phyloP scores from a whole-genome alignment of 2,113 vertebrate species.

The Channa maculata region DNA sequence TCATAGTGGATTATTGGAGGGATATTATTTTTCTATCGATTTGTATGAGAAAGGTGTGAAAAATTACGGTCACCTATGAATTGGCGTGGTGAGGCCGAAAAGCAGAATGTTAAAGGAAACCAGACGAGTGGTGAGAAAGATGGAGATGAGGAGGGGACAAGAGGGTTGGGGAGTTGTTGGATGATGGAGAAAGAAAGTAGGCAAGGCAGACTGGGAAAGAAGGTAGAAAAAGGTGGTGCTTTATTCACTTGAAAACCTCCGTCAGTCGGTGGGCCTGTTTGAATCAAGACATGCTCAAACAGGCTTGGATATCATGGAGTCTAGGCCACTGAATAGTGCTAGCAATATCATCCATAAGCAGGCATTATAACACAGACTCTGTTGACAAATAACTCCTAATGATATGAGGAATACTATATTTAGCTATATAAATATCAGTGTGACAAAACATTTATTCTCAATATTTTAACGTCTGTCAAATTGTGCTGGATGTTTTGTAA shows the following conservation, averaged over 20 bases:
- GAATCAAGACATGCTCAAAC: slow-evolving; percentile 34
- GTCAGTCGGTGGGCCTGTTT: slow-evolving; percentile 42
- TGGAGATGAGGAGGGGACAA: slow-evolving; percentile 19
- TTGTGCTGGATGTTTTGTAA: slow-evolving; percentile 87
- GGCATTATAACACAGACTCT: slow-evolving; percentile 70
- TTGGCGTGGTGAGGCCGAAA: slow-evolving; percentile 14
- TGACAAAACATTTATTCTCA: slow-evolving; percentile 81
- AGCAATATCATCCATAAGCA: slow-evolving; percentile 73
- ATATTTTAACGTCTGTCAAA: slow-evolving; percentile 82
- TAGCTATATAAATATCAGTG: slow-evolving; percentile 80
- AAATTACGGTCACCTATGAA: slow-evolving; percentile 53
- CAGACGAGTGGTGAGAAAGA: background rate
- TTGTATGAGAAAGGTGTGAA: slow-evolving; percentile 71
- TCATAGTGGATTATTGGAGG: slow-evolving; percentile 79
- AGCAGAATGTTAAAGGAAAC: slow-evolving; percentile 19
- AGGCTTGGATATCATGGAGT: slow-evolving; percentile 45
- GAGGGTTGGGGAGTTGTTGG: slow-evolving; percentile 2
- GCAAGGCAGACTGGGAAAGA: slow-evolving; percentile 32
- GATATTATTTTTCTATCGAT: slow-evolving; percentile 81
- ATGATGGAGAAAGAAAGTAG: slow-evolving; percentile 67
- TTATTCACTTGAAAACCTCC: slow-evolving; percentile 74
- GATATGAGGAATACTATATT: slow-evolving; percentile 72
- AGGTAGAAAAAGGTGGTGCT: slow-evolving; percentile 53
- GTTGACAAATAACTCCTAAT: slow-evolving; percentile 68
- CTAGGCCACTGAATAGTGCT: slow-evolving; percentile 70